Evolutionary conservation across 53 echinoderm and acorn worm genomes (phyloP).

Genomic region (Temnopleurus reevesii): DNA sequence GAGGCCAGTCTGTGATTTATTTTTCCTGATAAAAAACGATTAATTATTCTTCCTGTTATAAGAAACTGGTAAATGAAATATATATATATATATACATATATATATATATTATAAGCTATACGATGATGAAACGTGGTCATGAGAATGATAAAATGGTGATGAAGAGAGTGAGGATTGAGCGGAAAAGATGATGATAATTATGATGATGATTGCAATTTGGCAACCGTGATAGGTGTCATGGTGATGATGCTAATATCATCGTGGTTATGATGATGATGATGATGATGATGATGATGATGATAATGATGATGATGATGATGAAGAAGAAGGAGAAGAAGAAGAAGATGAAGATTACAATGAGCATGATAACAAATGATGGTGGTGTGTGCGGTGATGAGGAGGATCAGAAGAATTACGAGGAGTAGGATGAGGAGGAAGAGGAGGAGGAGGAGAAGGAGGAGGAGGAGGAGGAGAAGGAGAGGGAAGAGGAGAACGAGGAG

Average conservation of each 20-base stretch:
- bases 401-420: not conserved
- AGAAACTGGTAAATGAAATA: no score
- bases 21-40: no score
- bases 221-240: not conserved
- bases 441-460: not conserved
- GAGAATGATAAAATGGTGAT: not conserved
- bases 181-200: not conserved
- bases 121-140: not conserved
- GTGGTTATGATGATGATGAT: not conserved
- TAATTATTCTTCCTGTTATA: no score
- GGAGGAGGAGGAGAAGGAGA: not conserved
- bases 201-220: not conserved
- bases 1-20: no score
- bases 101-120: no score
- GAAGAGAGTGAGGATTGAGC: not conserved
- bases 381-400: not conserved
- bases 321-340: not conserved
- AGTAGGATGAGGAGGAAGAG: not conserved
- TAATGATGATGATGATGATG: not conserved
- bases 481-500: not conserved
- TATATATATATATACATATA: no score
- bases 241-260: not conserved
- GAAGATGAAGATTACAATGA: not conserved
- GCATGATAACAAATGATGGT: not conserved
- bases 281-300: not conserved